These are phyloP conservation scores for Sitobion miscanthi DNA, from an alignment of 1,140 invertebrate species.

Conservation along the genomic window DNA sequence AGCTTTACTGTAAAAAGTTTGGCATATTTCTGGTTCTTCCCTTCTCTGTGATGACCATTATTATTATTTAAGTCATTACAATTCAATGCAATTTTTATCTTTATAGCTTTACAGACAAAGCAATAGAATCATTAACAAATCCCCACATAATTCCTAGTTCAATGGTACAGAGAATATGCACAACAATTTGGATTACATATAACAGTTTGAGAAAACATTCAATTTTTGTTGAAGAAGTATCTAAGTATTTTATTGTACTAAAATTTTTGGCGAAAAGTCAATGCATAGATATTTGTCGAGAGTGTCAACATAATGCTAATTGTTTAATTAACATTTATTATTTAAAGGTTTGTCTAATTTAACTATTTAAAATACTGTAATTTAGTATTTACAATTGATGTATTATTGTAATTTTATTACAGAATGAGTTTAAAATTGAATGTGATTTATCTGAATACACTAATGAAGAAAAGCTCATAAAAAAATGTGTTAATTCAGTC, in stretches of 20 bases:
- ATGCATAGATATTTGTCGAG: not conserved
- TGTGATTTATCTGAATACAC: conserved; percentile 24
- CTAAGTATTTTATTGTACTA: conserved; percentile 40
- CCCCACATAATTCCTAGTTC: conserved; percentile 51
- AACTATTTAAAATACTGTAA: not conserved
- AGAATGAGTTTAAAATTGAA: conserved; percentile 48
- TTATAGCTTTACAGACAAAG: conserved; percentile 24
- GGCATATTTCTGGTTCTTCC: not conserved
- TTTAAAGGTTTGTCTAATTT: conserved; percentile 23
- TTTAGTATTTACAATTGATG: not conserved
- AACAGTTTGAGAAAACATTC: conserved; percentile 36
- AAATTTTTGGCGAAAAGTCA: conserved; percentile 51
- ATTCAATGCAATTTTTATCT: not conserved
- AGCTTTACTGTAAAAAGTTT: not conserved
- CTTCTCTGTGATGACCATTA: not conserved
- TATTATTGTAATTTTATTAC: not conserved
- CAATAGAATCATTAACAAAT: conserved; percentile 44
- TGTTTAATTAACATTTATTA: conserved; percentile 38
- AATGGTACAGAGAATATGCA: conserved; percentile 41
- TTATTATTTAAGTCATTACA: not conserved
- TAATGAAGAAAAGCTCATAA: conserved; percentile 20
- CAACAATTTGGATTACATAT: conserved; percentile 48
- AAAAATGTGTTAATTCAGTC: conserved; percentile 27
- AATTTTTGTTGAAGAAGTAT: conserved; percentile 37
- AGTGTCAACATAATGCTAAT: conserved; percentile 24